These are phyloP conservation scores for Cyanoderma ruficeps DNA, from an alignment of 2,113 vertebrate species.

Conservation along the genomic window DNA sequence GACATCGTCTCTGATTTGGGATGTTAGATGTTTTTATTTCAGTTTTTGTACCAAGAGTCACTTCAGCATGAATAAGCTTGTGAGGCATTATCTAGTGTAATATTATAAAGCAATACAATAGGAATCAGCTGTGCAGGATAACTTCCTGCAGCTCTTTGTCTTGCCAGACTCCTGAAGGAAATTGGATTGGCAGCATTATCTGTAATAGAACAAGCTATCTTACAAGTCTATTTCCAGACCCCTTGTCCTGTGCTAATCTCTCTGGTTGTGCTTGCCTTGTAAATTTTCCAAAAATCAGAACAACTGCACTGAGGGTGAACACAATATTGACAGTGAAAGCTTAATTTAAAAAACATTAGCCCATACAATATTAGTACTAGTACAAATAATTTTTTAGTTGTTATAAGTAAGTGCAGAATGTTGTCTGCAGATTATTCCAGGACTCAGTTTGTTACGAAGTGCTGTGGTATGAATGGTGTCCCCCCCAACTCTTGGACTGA, in stretches of 20 bases:
- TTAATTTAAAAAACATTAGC: background rate
- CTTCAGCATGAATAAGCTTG: background rate
- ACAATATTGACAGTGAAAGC: background rate
- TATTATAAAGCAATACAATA: background rate
- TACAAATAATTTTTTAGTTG: background rate
- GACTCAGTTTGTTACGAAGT: background rate
- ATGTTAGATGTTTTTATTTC: background rate
- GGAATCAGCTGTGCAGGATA: background rate
- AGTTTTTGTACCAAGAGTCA: background rate
- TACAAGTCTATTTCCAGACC: slow-evolving; percentile 1
- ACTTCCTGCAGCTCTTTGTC: background rate
- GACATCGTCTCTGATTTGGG: background rate
- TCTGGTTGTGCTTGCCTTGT: background rate
- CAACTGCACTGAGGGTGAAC: rapidly evolving
- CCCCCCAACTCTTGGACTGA: background rate
- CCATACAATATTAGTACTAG: too few relatives aligned
- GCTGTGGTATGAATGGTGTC: background rate
- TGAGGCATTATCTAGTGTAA: background rate
- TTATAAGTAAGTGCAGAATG: background rate
- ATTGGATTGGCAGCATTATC: slow-evolving; percentile 38
- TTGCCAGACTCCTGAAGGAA: slow-evolving; percentile 6
- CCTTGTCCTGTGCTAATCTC: background rate
- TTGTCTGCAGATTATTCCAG: background rate
- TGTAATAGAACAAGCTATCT: background rate
- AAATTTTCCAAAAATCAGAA: background rate